Percentiles rank a stretch among this genome's conserved stretches.
These are phyloP conservation scores for Pterocles burchelli DNA, from an alignment of 2,113 vertebrate species.

Conservation along the genomic window DNA sequence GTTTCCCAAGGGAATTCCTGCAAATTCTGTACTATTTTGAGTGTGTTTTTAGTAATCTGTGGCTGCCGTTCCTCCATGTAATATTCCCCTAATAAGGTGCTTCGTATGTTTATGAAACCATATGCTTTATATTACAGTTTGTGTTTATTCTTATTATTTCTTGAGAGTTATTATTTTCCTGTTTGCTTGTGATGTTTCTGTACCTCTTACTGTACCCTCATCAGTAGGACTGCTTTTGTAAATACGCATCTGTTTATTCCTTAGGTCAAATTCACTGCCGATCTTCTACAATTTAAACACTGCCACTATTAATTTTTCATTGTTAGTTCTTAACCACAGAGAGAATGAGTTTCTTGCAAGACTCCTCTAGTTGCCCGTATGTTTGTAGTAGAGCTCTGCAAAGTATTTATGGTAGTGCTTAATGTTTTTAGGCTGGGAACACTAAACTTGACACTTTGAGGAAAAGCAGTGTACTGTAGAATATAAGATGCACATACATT, in stretches of 20 bases:
- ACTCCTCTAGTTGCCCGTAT: background rate
- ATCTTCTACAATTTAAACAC: background rate
- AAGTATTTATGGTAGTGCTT: background rate
- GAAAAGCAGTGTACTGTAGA: background rate
- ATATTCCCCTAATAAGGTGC: background rate
- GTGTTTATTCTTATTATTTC: background rate
- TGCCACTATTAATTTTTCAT: background rate
- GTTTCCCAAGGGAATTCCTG: background rate
- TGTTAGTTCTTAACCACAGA: background rate
- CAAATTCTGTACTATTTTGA: background rate
- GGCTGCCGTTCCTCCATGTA: background rate
- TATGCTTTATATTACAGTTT: background rate
- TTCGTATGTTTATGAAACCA: background rate
- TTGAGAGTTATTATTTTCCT: background rate
- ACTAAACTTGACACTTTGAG: background rate
- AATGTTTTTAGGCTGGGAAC: background rate
- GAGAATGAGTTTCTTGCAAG: slow-evolving; percentile 24
- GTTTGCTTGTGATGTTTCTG: background rate
- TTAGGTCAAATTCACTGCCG: background rate
- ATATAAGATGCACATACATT: background rate
- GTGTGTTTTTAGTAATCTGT: background rate
- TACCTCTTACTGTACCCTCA: background rate
- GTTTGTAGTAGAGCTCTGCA: background rate
- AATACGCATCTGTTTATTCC: background rate
- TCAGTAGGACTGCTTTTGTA: background rate